Evolutionary conservation across 2,797 vertebrate genomes (phyloP).

Genomic region (Geotrypetes seraphini): DNA sequence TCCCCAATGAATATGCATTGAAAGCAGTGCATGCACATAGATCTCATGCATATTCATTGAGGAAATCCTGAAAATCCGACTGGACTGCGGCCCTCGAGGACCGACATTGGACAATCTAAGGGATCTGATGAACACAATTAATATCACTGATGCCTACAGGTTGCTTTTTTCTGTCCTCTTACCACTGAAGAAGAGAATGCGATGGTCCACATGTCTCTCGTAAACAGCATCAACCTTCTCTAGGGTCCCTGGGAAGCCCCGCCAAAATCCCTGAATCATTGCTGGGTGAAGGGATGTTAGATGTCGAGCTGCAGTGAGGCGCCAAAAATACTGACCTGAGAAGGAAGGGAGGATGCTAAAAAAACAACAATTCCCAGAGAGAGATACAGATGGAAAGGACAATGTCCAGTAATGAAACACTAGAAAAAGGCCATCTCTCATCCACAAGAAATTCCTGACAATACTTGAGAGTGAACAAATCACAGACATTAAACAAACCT

Average conservation of each 20-base stretch:
- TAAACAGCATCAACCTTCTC: conserved; percentile 42
- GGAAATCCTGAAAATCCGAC: no score
- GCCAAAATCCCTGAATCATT: conserved; percentile 49
- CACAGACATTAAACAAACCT: conserved; percentile 27
- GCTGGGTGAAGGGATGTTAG: conserved; percentile 39
- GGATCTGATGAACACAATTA: background rate
- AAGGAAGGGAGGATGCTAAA: background rate
- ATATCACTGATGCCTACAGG: background rate
- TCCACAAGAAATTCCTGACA: no score
- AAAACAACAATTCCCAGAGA: no score
- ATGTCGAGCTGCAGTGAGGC: conserved; percentile 44
- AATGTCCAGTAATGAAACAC: no score
- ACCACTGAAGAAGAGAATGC: conserved; percentile 61
- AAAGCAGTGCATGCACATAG: no score
- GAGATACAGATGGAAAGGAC: no score
- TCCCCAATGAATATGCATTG: no score
- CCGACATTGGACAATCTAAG: no score
- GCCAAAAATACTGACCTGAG: conserved; percentile 55
- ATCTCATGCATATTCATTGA: no score
- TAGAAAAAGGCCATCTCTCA: no score
- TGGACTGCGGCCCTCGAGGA: no score
- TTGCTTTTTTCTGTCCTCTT: no score
- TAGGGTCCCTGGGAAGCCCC: conserved; percentile 45
- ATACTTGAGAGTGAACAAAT: background rate
- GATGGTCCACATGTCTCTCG: conserved; percentile 53